Evolutionary conservation across 2,888 invertebrate species (phyloP).

Genomic region (Pasiphila rectangulata): DNA sequence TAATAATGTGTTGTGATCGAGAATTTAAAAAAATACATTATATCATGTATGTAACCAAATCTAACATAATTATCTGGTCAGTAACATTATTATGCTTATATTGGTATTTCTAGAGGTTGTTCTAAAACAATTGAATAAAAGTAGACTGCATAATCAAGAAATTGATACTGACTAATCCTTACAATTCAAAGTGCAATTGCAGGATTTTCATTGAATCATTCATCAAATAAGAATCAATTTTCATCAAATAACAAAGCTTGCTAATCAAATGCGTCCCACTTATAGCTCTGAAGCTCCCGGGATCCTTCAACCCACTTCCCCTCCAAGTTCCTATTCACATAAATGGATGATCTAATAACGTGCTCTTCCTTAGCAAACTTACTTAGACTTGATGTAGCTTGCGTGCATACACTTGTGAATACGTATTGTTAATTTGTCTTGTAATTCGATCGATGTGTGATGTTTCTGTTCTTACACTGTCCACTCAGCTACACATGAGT

Average conservation of each 20-base stretch:
- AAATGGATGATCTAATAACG: conserved; percentile 12
- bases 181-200: too few relatives aligned
- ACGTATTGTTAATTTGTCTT: neutral
- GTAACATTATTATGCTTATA: too few relatives aligned
- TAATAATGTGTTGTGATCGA: too few relatives aligned
- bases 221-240: too few relatives aligned
- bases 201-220: too few relatives aligned
- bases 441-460: neutral
- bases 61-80: too few relatives aligned
- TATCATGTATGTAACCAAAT: too few relatives aligned
- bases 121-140: too few relatives aligned
- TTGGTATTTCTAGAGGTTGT: too few relatives aligned
- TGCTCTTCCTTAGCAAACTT: conserved; percentile 6
- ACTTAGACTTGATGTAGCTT: neutral
- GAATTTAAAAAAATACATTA: too few relatives aligned
- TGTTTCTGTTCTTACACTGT: neutral
- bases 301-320: conserved; percentile 11
- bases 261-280: conserved; percentile 24
- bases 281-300: conserved; percentile 18
- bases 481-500: neutral
- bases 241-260: conserved; percentile 16
- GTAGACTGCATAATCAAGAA: too few relatives aligned
- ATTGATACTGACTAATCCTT: too few relatives aligned
- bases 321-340: conserved; percentile 5
- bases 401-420: neutral